Percentiles rank a stretch among this genome's conserved stretches.
phyloP scores from a whole-genome alignment of 2,888 invertebrate species.

The Ophonus ardosiacus region DNA sequence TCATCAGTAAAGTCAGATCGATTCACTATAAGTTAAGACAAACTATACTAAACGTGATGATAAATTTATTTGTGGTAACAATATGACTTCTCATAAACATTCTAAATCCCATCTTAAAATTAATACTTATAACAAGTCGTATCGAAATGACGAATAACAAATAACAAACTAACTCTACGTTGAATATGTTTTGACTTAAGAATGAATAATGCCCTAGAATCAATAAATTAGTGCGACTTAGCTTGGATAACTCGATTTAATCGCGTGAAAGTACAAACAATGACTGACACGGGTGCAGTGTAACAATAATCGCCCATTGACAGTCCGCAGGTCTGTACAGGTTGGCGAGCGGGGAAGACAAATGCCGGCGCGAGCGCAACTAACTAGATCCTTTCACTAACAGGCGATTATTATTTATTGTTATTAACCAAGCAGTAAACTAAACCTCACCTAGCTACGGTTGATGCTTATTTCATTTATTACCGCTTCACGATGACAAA shows the following conservation, averaged over 20 bases:
- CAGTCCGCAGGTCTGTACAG: slow-evolving; percentile 13
- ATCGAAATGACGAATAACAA: no score
- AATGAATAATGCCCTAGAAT: slow-evolving; percentile 1
- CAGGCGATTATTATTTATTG: slow-evolving; percentile 53
- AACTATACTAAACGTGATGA: no score
- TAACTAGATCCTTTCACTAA: slow-evolving; percentile 58
- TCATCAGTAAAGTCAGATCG: no score
- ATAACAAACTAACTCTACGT: no score
- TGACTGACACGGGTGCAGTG: slow-evolving; percentile 46
- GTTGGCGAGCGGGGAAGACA: slow-evolving; percentile 48
- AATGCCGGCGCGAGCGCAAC: slow-evolving; percentile 6
- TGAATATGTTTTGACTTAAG: neutral
- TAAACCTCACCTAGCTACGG: slow-evolving; percentile 37
- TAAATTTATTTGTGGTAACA: no score
- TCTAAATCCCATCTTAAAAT: no score
- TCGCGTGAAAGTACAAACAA: slow-evolving; percentile 57
- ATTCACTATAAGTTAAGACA: no score
- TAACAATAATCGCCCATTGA: slow-evolving; percentile 51
- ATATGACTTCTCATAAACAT: no score
- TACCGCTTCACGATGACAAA: slow-evolving; percentile 10
- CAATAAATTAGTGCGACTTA: slow-evolving; percentile 27
- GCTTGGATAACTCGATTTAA: slow-evolving; percentile 31
- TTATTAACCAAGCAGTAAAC: slow-evolving; percentile 19
- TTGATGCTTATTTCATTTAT: slow-evolving; percentile 32
- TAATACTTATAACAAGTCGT: no score